Evolutionary conservation across 1,140 invertebrate genomes (phyloP).

Genomic region (Camponotus floridanus): DNA sequence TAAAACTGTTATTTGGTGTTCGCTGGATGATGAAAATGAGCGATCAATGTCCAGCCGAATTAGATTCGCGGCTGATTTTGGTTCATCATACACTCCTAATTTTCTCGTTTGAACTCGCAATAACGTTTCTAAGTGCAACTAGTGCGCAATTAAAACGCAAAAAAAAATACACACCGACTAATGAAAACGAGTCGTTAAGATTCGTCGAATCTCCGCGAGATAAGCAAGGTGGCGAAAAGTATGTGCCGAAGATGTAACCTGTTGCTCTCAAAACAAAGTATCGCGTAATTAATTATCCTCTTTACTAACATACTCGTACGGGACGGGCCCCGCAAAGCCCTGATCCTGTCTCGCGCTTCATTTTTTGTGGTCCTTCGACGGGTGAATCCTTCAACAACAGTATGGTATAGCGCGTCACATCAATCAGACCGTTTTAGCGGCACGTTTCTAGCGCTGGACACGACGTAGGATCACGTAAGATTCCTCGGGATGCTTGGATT

Average conservation of each 20-base stretch:
- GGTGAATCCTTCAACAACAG: constrained; percentile 64
- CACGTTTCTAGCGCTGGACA: neutral
- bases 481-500: neutral
- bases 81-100: neutral
- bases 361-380: constrained; percentile 55
- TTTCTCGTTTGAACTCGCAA: constrained; percentile 14
- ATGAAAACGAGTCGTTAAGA: constrained; percentile 41
- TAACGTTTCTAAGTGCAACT: constrained; percentile 16
- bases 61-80: constrained; percentile 14
- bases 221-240: constrained; percentile 49
- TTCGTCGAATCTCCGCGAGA: constrained; percentile 26
- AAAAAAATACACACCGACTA: neutral
- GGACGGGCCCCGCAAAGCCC: neutral
- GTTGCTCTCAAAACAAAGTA: constrained; percentile 58
- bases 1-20: too few species aligned
- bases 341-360: constrained; percentile 11
- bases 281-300: constrained; percentile 27
- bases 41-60: neutral
- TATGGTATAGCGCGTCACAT: constrained; percentile 56
- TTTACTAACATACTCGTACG: neutral
- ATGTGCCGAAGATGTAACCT: constrained; percentile 61
- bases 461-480: too few species aligned
- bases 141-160: constrained; percentile 12
- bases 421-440: constrained; percentile 4
- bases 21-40: neutral